Percentiles rank a stretch among this genome's conserved stretches.
Evolutionary conservation across 2,113 vertebrate genomes (phyloP).

Genomic region (Trinectes maculatus): DNA sequence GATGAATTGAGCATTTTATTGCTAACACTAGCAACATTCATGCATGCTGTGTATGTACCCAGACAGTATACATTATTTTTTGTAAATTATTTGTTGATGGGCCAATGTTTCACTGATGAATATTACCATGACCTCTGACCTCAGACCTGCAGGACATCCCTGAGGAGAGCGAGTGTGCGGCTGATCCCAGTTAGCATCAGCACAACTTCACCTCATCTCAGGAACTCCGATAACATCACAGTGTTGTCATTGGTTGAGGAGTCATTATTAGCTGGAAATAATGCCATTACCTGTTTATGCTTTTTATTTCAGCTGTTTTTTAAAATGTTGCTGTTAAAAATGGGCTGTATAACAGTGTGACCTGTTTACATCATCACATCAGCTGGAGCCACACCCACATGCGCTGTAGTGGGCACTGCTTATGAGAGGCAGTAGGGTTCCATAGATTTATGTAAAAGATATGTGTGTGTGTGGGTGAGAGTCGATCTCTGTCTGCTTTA

Average conservation of each 20-base stretch:
- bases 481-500: neutral
- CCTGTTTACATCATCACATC: slow-evolving; percentile 40
- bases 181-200: slow-evolving; percentile 75
- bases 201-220: slow-evolving; percentile 48
- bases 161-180: slow-evolving; percentile 87
- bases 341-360: slow-evolving; percentile 25
- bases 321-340: slow-evolving; percentile 34
- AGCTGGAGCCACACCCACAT: slow-evolving; percentile 27
- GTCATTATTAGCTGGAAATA: slow-evolving; percentile 11
- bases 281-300: slow-evolving; percentile 28
- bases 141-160: slow-evolving; percentile 95
- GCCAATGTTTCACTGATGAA: neutral
- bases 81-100: too few species aligned
- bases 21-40: too few species aligned
- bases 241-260: slow-evolving; percentile 10
- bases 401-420: neutral
- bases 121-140: slow-evolving; percentile 31
- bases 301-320: neutral
- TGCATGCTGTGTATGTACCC: too few species aligned
- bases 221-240: slow-evolving; percentile 32
- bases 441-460: too few species aligned
- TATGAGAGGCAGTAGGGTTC: neutral
- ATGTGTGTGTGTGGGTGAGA: neutral
- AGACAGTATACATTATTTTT: too few species aligned
- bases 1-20: too few species aligned